phyloP scores from a whole-genome alignment of 2,797 vertebrate genomes.

The Peromyscus nudipes region DNA sequence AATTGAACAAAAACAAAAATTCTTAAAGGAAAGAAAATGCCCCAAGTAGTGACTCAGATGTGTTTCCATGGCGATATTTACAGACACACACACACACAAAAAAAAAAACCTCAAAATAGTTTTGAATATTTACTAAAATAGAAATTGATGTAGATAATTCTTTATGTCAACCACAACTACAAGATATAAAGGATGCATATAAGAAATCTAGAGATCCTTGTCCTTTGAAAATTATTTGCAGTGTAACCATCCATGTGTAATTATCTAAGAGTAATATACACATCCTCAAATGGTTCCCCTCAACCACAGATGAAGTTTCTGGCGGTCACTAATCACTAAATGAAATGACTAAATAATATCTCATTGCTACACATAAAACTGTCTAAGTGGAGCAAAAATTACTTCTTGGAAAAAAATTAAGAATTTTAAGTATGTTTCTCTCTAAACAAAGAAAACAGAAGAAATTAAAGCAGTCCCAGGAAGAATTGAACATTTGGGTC shows the following conservation, averaged over 20 bases:
- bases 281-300: slow-evolving; percentile 28
- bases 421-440: slow-evolving; percentile 27
- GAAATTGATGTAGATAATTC: background rate
- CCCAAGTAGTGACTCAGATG: background rate
- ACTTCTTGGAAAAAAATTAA: slow-evolving; percentile 45
- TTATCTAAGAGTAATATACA: background rate
- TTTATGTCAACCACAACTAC: background rate
- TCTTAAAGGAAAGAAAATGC: background rate
- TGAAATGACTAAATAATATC: background rate
- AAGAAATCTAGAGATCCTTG: background rate
- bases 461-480: background rate
- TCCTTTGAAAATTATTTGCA: slow-evolving; percentile 21
- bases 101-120: background rate
- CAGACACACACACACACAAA: background rate
- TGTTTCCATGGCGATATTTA: slow-evolving; percentile 27
- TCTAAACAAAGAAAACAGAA: slow-evolving; percentile 24
- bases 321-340: background rate
- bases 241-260: background rate
- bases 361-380: background rate
- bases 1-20: too few species aligned
- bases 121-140: slow-evolving; percentile 61
- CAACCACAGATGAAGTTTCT: background rate
- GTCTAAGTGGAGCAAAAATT: background rate
- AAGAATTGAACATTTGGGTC: background rate
- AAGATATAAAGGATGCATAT: background rate